These are phyloP conservation scores for Eustalomyia histrio DNA, from an alignment of 2,888 invertebrate genomes.

Conservation along the genomic window DNA sequence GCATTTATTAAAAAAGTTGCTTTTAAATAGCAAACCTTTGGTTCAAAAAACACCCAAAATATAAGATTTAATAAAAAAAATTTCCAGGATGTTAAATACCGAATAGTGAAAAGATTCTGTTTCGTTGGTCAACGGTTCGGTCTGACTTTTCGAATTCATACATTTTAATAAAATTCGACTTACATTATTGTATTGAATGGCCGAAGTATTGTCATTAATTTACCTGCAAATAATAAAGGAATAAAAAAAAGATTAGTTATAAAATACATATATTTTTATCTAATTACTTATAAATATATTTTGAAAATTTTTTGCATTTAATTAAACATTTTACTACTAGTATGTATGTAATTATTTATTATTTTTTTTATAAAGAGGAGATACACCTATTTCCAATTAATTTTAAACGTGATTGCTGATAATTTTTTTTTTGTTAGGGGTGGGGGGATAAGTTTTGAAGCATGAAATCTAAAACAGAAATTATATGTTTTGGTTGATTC, in stretches of 20 bases:
- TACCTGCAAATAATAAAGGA: background rate
- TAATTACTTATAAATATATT: too few species aligned
- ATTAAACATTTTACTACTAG: too few species aligned
- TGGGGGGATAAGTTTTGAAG: background rate
- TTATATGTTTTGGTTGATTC: background rate
- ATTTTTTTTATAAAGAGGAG: background rate
- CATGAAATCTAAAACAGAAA: constrained; percentile 28
- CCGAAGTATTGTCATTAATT: background rate
- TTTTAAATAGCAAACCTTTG: too few species aligned
- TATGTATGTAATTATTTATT: background rate
- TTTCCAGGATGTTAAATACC: too few species aligned
- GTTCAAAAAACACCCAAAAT: too few species aligned
- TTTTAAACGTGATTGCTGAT: background rate
- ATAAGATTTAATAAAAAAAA: too few species aligned
- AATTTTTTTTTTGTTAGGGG: background rate
- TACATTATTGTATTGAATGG: background rate
- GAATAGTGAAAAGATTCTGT: too few species aligned
- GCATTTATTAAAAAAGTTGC: too few species aligned
- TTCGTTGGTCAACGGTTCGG: too few species aligned
- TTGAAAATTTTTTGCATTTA: too few species aligned
- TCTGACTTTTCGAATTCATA: too few species aligned
- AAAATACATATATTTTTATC: too few species aligned
- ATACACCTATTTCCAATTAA: background rate
- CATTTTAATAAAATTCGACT: background rate
- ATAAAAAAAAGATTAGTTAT: background rate